A percentile compares a stretch with the other conserved stretches of the same genome.
phyloP scores from a whole-genome alignment of 2,113 vertebrate species.

The Sinocyclocheilus maitianheensis region DNA sequence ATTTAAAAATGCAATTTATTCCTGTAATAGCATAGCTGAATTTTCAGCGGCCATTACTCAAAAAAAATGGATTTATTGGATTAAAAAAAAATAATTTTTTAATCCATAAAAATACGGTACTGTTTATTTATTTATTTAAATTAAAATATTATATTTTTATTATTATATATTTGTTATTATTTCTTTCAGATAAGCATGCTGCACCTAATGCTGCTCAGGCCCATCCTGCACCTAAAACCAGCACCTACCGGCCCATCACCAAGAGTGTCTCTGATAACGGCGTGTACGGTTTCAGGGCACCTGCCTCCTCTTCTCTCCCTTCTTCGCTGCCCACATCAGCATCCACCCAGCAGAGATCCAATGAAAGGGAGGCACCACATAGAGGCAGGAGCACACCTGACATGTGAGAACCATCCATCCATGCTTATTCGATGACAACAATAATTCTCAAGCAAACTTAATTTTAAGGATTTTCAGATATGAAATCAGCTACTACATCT shows the following conservation, averaged over 20 bases:
- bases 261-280: slow-evolving; percentile 84
- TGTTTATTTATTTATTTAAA: background rate
- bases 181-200: slow-evolving; percentile 73
- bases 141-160: background rate
- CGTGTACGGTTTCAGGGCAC: slow-evolving; percentile 72
- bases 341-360: slow-evolving; percentile 69
- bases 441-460: background rate
- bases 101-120: too few relatives aligned
- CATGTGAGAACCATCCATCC: slow-evolving; percentile 74
- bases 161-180: background rate
- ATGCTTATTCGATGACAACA: background rate
- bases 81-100: too few relatives aligned
- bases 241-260: slow-evolving; percentile 82
- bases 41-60: too few relatives aligned
- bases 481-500: background rate
- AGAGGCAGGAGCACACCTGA: slow-evolving; percentile 73
- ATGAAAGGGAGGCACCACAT: slow-evolving; percentile 41
- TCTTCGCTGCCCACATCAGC: slow-evolving; percentile 66
- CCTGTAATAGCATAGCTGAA: too few relatives aligned
- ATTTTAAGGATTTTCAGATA: background rate
- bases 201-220: slow-evolving; percentile 74
- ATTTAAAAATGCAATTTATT: too few relatives aligned
- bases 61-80: too few relatives aligned
- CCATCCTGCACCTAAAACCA: slow-evolving; percentile 83
- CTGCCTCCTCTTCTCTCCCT: slow-evolving; percentile 61